Evolutionary conservation across 2,888 invertebrate genomes (phyloP).

Genomic region (Andrena dorsata): DNA sequence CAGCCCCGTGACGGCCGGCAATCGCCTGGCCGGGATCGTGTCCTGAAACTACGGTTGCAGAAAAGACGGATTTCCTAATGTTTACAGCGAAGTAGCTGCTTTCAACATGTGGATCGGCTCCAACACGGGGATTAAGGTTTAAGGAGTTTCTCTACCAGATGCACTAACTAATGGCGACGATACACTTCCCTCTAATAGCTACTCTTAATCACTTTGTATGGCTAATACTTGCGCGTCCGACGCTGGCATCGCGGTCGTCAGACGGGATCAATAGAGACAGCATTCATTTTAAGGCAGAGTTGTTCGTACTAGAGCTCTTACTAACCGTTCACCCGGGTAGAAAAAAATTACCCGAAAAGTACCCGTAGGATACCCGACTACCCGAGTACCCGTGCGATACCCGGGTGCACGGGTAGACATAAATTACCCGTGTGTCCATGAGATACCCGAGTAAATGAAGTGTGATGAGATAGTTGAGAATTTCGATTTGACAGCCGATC

Average conservation of each 20-base stretch:
- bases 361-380: no score
- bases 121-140: conserved; percentile 40
- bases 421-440: no score
- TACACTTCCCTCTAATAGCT: background rate
- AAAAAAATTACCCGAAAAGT: no score
- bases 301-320: no score
- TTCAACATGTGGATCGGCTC: conserved; percentile 83
- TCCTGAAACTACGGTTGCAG: conserved; percentile 87
- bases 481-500: no score
- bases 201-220: background rate
- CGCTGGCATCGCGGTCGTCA: background rate
- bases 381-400: no score
- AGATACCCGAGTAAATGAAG: no score
- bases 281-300: background rate
- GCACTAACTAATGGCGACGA: background rate
- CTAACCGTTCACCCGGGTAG: no score
- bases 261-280: background rate
- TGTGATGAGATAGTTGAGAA: no score
- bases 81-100: conserved; percentile 86
- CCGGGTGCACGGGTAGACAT: no score
- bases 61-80: conserved; percentile 84
- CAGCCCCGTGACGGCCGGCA: conserved; percentile 74
- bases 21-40: conserved; percentile 76
- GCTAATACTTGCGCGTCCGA: background rate
- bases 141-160: background rate